These are phyloP conservation scores for Astropecten irregularis DNA, from an alignment of 53 echinoderm and acorn worm species.

Conservation along the genomic window DNA sequence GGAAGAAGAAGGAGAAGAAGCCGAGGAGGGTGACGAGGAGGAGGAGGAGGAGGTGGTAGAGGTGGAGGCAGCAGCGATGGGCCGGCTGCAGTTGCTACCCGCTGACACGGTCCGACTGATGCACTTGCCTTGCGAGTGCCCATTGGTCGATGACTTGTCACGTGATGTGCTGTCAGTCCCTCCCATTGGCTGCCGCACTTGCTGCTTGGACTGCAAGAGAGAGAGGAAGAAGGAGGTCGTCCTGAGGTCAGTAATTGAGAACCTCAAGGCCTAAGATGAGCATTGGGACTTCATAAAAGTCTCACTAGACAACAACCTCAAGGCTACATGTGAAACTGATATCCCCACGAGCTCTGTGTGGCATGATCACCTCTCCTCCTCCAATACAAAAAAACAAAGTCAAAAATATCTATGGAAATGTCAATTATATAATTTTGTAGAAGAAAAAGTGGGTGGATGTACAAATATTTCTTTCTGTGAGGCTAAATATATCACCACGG, in stretches of 20 bases:
- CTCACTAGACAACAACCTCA: background rate
- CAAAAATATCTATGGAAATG: constrained; percentile 30
- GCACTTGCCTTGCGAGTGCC: constrained; percentile 19
- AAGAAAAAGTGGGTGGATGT: background rate
- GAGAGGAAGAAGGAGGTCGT: background rate
- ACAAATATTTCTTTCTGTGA: constrained; percentile 40
- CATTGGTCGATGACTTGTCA: constrained; percentile 44
- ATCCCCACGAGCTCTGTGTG: background rate
- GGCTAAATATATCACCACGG: background rate
- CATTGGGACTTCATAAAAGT: background rate
- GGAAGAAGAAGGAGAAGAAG: background rate
- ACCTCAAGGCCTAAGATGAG: background rate
- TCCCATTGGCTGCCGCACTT: constrained; percentile 39
- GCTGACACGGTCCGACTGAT: constrained; percentile 50
- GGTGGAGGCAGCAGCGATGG: background rate
- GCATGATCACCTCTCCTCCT: too few relatives aligned
- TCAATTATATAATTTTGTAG: constrained; percentile 27
- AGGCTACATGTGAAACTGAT: constrained; percentile 38
- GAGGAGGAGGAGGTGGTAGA: background rate
- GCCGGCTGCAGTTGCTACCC: constrained; percentile 13
- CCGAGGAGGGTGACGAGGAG: background rate
- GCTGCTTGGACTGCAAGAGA: constrained; percentile 26
- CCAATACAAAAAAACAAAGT: constrained; percentile 31
- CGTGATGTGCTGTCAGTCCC: constrained; percentile 21
- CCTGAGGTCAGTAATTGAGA: background rate